A percentile compares a stretch with the other conserved stretches of the same genome.
Evolutionary conservation across 1,140 invertebrate genomes (phyloP).

Genomic region (Ips typographus): DNA sequence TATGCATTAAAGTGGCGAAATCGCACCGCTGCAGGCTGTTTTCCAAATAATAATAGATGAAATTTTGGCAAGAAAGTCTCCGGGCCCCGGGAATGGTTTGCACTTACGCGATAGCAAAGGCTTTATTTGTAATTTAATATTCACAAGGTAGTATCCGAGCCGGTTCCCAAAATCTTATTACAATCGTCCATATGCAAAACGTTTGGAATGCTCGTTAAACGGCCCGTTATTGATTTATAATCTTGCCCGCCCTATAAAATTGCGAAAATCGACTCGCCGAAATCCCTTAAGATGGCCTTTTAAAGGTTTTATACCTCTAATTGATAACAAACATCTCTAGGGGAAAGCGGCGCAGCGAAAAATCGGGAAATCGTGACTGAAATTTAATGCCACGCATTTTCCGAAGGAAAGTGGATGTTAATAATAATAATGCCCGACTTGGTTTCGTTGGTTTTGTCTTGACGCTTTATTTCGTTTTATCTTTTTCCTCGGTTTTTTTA

Average conservation of each 20-base stretch:
- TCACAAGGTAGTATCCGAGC: too few species aligned
- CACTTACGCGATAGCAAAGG: constrained; percentile 1
- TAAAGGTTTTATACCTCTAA: constrained; percentile 33
- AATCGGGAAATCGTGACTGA: constrained; percentile 35
- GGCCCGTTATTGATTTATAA: neutral
- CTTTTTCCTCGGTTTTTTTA: too few species aligned
- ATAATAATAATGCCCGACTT: constrained; percentile 26
- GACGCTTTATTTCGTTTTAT: too few species aligned
- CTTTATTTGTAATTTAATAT: neutral
- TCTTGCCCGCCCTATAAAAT: constrained; percentile 2
- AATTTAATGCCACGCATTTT: constrained; percentile 34
- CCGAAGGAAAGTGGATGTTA: constrained; percentile 26
- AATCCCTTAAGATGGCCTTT: constrained; percentile 27
- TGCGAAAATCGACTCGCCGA: constrained; percentile 8
- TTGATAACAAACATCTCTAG: constrained; percentile 31
- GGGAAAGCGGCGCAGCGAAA: constrained; percentile 23
- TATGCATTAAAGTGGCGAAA: constrained; percentile 30
- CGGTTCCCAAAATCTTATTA: too few species aligned
- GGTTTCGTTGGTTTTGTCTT: constrained; percentile 1
- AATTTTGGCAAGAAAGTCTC: constrained; percentile 12
- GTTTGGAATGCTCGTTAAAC: neutral
- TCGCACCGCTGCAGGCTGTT: constrained; percentile 17
- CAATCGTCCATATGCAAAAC: neutral
- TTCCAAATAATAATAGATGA: constrained; percentile 21
- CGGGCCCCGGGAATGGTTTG: neutral